phyloP scores from a whole-genome alignment of 2,888 invertebrate species.

The Epistrophe eligans region DNA sequence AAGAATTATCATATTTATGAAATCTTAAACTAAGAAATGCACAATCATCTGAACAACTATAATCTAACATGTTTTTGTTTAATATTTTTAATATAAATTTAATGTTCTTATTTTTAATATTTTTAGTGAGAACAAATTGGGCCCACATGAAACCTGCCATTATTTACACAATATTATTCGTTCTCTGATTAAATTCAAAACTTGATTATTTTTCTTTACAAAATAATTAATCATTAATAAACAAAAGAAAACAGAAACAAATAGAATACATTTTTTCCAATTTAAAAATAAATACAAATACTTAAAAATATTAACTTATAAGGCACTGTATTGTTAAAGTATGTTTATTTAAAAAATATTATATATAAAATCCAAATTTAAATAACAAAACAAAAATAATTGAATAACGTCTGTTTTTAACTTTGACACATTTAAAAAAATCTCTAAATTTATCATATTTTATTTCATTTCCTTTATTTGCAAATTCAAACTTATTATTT shows the following conservation, averaged over 20 bases:
- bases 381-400: neutral
- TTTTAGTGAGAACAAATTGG: slow-evolving; percentile 64
- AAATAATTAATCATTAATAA: neutral
- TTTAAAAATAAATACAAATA: slow-evolving; percentile 3
- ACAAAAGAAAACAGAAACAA: neutral
- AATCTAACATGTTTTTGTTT: slow-evolving; percentile 44
- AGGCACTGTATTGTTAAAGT: slow-evolving; percentile 67
- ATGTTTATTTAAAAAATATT: neutral
- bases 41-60: slow-evolving; percentile 70
- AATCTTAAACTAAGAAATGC: slow-evolving; percentile 68
- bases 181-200: slow-evolving; percentile 25
- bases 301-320: slow-evolving; percentile 60
- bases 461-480: neutral
- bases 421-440: slow-evolving; percentile 24
- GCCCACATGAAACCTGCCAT: slow-evolving; percentile 74
- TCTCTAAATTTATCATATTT: neutral
- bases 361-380: neutral
- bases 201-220: neutral
- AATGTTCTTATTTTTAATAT: slow-evolving; percentile 26
- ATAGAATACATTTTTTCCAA: neutral
- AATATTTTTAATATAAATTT: slow-evolving; percentile 40
- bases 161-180: slow-evolving; percentile 47
- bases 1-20: slow-evolving; percentile 43
- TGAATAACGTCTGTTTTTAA: neutral
- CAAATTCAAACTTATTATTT: neutral